These are phyloP conservation scores for Zaprionus ornatus DNA, from an alignment of 1,140 invertebrate species.

Conservation along the genomic window DNA sequence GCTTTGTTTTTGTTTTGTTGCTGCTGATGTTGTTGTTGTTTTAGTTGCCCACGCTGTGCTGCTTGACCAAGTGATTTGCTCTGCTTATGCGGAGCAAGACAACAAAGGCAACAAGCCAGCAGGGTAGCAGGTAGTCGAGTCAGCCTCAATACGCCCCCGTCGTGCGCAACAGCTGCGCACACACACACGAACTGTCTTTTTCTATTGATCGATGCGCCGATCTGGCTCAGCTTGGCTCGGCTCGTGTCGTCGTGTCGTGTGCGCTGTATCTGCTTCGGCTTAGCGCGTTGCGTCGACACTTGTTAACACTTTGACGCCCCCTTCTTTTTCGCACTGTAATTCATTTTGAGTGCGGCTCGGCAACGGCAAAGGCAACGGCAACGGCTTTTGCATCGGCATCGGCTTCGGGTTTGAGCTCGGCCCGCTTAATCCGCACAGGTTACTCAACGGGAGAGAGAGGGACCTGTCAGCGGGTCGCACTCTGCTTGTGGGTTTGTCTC, in stretches of 20 bases:
- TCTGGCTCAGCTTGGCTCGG: not conserved
- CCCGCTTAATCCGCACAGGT: slow-evolving; percentile 62
- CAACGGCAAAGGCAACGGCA: too few species aligned
- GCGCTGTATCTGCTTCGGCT: slow-evolving; percentile 31
- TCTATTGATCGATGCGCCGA: not conserved
- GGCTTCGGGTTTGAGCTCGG: not conserved
- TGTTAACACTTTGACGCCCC: slow-evolving; percentile 82
- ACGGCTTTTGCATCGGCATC: not conserved
- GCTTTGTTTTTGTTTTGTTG: not conserved
- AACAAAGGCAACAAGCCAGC: slow-evolving; percentile 10
- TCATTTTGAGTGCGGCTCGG: slow-evolving; percentile 61
- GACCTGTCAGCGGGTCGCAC: slow-evolving; percentile 66
- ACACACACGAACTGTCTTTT: not conserved
- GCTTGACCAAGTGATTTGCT: slow-evolving; percentile 67
- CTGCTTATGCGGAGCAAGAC: slow-evolving; percentile 50
- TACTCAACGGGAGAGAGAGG: slow-evolving; percentile 13
- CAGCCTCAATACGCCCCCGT: slow-evolving; percentile 41
- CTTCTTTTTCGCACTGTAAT: slow-evolving; percentile 69
- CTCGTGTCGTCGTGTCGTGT: not conserved
- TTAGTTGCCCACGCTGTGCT: slow-evolving; percentile 12
- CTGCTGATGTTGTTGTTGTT: not conserved
- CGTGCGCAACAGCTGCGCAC: slow-evolving; percentile 17
- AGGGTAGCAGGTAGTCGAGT: slow-evolving; percentile 39
- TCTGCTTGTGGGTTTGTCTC: slow-evolving; percentile 70
- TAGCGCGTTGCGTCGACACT: slow-evolving; percentile 66